Percentiles rank a stretch among this genome's conserved stretches.
Evolutionary conservation across 2,113 vertebrate species (phyloP).

Genomic region (Macheiramphus alcinus): DNA sequence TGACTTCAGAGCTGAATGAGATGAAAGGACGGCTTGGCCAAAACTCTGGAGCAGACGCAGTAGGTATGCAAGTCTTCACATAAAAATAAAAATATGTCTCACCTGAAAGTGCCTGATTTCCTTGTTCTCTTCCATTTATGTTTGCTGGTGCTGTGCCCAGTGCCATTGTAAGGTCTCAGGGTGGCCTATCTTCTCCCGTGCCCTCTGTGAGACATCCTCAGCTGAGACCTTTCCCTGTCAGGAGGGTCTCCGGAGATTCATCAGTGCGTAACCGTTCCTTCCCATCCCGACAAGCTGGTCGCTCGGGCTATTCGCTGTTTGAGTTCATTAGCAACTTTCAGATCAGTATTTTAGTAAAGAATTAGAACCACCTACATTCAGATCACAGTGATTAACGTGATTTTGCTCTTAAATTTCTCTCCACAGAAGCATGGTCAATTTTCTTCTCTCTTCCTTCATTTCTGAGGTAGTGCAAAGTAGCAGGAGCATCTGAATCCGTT

Average conservation of each 20-base stretch:
- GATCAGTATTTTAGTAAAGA: neutral
- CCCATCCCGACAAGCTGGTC: neutral
- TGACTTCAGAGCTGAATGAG: neutral
- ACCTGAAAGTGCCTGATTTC: neutral
- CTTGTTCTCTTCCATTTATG: neutral
- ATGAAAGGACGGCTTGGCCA: neutral
- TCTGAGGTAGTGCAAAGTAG: neutral
- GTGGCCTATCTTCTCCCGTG: rapidly evolving
- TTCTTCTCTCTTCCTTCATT: neutral
- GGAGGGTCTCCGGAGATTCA: neutral
- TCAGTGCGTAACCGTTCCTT: neutral
- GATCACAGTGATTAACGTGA: neutral
- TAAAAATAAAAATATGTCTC: neutral
- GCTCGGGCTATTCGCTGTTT: neutral
- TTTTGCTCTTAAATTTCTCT: neutral
- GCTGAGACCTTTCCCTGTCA: neutral
- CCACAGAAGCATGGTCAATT: neutral
- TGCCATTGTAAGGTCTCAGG: neutral
- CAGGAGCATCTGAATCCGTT: neutral
- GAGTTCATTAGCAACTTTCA: neutral
- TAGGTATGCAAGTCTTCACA: neutral
- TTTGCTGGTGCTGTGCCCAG: neutral
- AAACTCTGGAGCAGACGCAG: neutral
- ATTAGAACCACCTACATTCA: neutral
- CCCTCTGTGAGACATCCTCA: neutral